Percentiles rank a stretch among this genome's conserved stretches.
Evolutionary conservation across 64 coral and sea anemone genomes (phyloP).

Genomic region (Montipora foliosa): DNA sequence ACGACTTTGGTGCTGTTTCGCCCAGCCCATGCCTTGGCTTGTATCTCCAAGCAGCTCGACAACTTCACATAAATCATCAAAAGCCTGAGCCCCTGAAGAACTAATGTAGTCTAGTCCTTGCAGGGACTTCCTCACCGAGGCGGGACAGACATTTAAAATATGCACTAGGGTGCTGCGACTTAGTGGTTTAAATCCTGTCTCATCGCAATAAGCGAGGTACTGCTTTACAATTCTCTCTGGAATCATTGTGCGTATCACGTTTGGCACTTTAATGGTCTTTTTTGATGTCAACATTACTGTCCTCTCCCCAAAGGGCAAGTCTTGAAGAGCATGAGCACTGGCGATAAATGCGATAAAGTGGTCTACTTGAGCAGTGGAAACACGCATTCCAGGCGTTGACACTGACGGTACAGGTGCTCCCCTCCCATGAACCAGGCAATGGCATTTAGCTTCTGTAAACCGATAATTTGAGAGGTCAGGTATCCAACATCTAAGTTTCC

Average conservation of each 20-base stretch:
- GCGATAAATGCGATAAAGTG: constrained; percentile 45
- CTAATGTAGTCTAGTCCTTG: constrained; percentile 19
- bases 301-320: constrained; percentile 42
- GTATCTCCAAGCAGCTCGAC: neutral
- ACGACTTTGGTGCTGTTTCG: neutral
- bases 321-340: constrained; percentile 20
- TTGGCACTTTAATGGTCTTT: constrained; percentile 7
- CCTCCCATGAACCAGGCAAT: neutral
- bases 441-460: neutral
- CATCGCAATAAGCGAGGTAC: neutral
- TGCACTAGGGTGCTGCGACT: neutral
- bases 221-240: constrained; percentile 14
- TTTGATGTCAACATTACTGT: constrained; percentile 23
- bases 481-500: constrained; percentile 19
- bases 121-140: neutral
- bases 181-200: neutral
- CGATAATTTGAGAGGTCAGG: constrained; percentile 4
- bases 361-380: neutral
- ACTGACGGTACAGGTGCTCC: neutral
- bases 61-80: constrained; percentile 9
- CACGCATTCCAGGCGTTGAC: neutral
- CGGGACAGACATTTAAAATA: neutral
- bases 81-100: neutral
- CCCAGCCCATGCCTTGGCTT: constrained; percentile 2
- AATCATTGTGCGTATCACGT: neutral